phyloP scores from a whole-genome alignment of 2,113 vertebrate species.

The Sturnus vulgaris region DNA sequence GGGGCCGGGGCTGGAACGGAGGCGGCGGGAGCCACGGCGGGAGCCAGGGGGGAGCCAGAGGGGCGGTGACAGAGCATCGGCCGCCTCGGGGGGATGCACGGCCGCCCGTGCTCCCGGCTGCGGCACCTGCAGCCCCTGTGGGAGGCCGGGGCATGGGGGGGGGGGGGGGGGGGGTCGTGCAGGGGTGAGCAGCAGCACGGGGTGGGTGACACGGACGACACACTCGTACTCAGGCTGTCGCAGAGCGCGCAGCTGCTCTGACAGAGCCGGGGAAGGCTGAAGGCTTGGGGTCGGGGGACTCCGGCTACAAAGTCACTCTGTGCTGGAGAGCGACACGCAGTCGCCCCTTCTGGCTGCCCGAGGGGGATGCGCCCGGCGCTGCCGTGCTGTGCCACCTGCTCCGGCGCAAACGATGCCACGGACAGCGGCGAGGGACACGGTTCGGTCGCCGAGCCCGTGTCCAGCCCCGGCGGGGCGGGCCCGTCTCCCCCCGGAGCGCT shows the following conservation, averaged over 20 bases:
- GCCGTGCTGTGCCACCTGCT: background rate
- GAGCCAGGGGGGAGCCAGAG: background rate
- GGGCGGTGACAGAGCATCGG: background rate
- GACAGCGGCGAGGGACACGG: background rate
- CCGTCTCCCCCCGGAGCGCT: too few relatives aligned
- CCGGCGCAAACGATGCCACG: background rate
- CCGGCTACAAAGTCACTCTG: background rate
- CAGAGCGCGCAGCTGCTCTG: background rate
- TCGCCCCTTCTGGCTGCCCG: background rate
- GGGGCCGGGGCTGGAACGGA: background rate
- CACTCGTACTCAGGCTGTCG: too few relatives aligned
- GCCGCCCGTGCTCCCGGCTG: background rate
- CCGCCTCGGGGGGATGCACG: background rate
- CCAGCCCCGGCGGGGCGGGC: background rate
- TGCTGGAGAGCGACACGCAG: background rate
- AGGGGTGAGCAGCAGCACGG: background rate
- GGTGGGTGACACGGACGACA: background rate
- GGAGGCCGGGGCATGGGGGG: background rate
- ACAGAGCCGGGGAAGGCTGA: background rate
- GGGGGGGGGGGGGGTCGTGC: too few relatives aligned
- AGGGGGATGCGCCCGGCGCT: too few relatives aligned
- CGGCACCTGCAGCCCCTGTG: background rate
- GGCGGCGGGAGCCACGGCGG: too few relatives aligned
- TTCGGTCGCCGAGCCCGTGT: background rate
- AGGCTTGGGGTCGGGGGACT: fast-evolving